Evolutionary conservation across 1,140 invertebrate species (phyloP), one percentile per base, ranked within the genome.

Genomic region (Gonatopus flavifemur): DNA sequence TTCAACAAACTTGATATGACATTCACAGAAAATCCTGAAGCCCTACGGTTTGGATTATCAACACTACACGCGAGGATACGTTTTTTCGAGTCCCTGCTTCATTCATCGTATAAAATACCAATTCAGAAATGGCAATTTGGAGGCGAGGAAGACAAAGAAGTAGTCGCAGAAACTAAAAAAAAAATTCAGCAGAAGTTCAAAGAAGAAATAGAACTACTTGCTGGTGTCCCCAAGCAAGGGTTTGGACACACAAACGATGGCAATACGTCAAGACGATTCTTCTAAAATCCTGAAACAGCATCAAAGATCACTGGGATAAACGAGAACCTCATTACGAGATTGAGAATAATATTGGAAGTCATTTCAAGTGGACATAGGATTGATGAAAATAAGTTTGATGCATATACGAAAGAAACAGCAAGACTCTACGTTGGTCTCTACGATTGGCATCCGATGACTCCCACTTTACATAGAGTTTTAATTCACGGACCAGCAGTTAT

Each of bases 211-310:
- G 25, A 12, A 7, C 25, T 33, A 33, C n/a, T 33, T 9, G 32
- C 15, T 13, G 32, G 15, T 13, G 15, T 8, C 5, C 32, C 32
- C 5, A 33, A 33, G 15, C 32, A 9, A 7, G 13, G 13, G 5
- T 33, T 33, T 15, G 32, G 32, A 33, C 10, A 59, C 37, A 62
- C 37, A 3, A 49, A 49, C 31, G 21, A 20, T 8, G 60, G 64
- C 7, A 75, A 77, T 45, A 72, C 67, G 0, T 47, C 49, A 7
- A 50, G 66, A 51, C 57, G 62, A 52, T 75, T 74, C 54, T 75
- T 74, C 56, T 31, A 33, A 24, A 37, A 72, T 55, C 32, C 49
- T 7, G 38, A 66, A 39, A 28, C 44, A 19, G 33, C 60, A 45
- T 28, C 59, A 19, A 39, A 55, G 21, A 67, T 70, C 16, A 67